phyloP scores from a whole-genome alignment of 1,140 invertebrate species.

The Pseudachorutes palmiensis region DNA sequence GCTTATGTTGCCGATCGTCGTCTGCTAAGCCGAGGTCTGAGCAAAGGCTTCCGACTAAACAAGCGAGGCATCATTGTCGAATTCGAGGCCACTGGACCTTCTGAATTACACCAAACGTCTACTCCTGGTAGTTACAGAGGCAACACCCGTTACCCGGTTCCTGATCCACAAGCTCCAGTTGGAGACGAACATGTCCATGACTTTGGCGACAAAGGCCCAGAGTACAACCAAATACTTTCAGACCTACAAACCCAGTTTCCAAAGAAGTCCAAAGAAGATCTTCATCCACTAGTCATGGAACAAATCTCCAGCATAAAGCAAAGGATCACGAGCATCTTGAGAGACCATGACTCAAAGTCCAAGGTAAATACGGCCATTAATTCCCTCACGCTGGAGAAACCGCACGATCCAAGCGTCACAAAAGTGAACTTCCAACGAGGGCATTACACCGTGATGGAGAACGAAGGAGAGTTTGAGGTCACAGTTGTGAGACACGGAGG shows the following conservation, averaged over 20 bases:
- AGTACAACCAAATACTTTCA: not conserved
- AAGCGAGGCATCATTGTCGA: slow-evolving; percentile 58
- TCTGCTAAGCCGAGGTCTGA: slow-evolving; percentile 72
- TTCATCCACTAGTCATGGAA: slow-evolving; percentile 91
- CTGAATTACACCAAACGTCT: too few relatives aligned
- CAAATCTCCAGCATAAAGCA: slow-evolving; percentile 75
- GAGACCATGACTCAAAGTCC: slow-evolving; percentile 45
- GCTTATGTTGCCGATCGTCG: slow-evolving; percentile 92
- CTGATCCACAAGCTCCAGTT: too few relatives aligned
- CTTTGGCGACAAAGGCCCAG: not conserved
- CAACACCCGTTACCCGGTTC: too few relatives aligned
- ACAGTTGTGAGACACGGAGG: slow-evolving; percentile 74
- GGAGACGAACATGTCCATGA: too few relatives aligned
- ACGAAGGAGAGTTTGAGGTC: slow-evolving; percentile 87
- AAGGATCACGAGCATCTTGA: slow-evolving; percentile 86
- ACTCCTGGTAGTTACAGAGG: too few relatives aligned
- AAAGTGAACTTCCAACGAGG: slow-evolving; percentile 86
- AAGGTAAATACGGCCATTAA: too few relatives aligned
- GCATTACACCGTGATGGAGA: slow-evolving; percentile 97
- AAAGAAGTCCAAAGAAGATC: slow-evolving; percentile 67
- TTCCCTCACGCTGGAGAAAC: slow-evolving; percentile 73
- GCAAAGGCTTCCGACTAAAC: slow-evolving; percentile 39
- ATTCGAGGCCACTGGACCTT: slow-evolving; percentile 81
- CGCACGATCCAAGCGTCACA: slow-evolving; percentile 65
- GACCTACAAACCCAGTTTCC: not conserved